Base-by-base conservation (phyloP, 2,797 vertebrate genomes). In the Chelon auratus region DNA sequence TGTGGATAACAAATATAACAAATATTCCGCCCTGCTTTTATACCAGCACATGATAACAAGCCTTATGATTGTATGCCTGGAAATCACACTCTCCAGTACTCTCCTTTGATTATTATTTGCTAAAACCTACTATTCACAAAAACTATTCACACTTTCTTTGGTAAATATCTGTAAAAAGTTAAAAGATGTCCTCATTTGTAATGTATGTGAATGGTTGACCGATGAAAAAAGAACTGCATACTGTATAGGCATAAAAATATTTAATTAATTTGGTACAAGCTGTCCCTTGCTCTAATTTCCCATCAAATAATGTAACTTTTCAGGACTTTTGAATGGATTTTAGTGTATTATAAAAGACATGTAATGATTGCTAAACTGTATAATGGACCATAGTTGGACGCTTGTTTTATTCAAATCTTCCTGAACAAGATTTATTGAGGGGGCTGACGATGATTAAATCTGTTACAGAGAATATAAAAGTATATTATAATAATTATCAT, bases 321-420 rank as follows among this genome's bases (percentile, higher is more conserved):
- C 53, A 69, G 50, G 13, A 20, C 15, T 50, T 56, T 45, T 40
- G 2, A 70, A 67, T 68, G 24, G 50, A 59, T 56, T 78, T 68
- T 17, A 50, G 24, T 72, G 20, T 52, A 66, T 73, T 62, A 63
- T 62, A 69, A 67, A 51, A 33, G 61, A 57, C 54, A 64, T 45
- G 66, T 50, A 51, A 72, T 63, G 52, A 72, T 61, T 57, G 74
- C 74, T 58, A 55, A 18, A 58, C 47, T 47, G 42, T 47, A 75
- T 64, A 80, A 72, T 73, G 37, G 56, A 33, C 42, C 40, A 64
- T 52, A 68, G 61, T 65, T 56, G 58, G 24, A 50, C 22, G 51
- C 40, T 64, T 1, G 56, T 75, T 69, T 42, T 61, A 76, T 66
- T 70, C 55, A 45, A 57, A 26, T 60, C 37, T 42, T 72, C 57